Base-by-base conservation (phyloP, 2,113 vertebrate genomes). In the Lepisosteus oculatus region DNA sequence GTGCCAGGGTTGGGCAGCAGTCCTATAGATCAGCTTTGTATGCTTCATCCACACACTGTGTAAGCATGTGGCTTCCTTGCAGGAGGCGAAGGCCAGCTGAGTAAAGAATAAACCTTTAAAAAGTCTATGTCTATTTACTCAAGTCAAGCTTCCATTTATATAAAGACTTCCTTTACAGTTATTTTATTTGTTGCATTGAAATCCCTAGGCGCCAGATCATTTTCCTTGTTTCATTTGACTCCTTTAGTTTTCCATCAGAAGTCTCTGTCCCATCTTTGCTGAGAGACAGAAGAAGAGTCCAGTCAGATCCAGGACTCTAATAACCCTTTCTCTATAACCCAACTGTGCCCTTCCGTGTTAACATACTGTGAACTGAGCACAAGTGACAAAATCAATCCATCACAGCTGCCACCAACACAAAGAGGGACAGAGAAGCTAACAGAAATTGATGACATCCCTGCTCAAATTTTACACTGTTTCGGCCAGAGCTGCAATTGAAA, bases 311-410 rank as follows among this genome's bases (percentile, higher is more conserved):
- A 74, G 88, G 90, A 89, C 91, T 87, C 90, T 89, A 91, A 90
- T 92, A 87, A 93, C 87, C 86, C 87, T 85, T 90, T 94, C 92
- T 91, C 91, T 89, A 88, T 94, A 94, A 97, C 96, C 95, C 90
- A 93, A 90, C 93, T 93, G 93, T 95, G 93, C 95, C 91, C 94
- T 95, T 93, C 95, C 90, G 90, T 99, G 97, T 97, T 98, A 99
- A 98, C 96, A 99, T 90, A 99, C 94, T 99, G 96, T 95, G 95
- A 99, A 95, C 94, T 89, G 95, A 95, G 91, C 93, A 92, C 89
- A 92, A 94, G 93, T 98, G 97, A 97, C 97, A 99, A 97, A 98
- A 95, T 95, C 93, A 97, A 98, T 99, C 96, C 94, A 96, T 98
- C 96, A 97, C 89, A 71, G 85, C 79, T 8, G 79, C 88, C 85